phyloP scores from a whole-genome alignment of 2,113 vertebrate genomes.

The Periophthalmus modestus region DNA sequence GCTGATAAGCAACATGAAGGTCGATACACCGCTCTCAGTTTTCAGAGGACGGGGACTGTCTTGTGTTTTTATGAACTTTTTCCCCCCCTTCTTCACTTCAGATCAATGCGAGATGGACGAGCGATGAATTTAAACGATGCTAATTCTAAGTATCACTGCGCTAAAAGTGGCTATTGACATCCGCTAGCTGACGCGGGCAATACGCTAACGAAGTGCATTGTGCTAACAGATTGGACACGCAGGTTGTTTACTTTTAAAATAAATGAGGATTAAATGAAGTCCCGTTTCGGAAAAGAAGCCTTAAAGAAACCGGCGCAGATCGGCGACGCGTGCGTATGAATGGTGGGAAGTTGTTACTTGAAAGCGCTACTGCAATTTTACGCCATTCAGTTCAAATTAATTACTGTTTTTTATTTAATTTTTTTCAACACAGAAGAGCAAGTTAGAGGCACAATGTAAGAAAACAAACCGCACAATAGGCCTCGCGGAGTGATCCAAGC shows the following conservation, averaged over 20 bases:
- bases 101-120: constrained; percentile 45
- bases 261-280: constrained; percentile 29
- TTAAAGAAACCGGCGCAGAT: constrained; percentile 23
- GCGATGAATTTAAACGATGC: constrained; percentile 55
- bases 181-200: constrained; percentile 53
- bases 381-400: constrained; percentile 49
- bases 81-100: constrained; percentile 1
- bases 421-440: constrained; percentile 17
- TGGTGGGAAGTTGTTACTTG: constrained; percentile 34
- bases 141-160: constrained; percentile 62
- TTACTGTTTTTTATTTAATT: constrained; percentile 39
- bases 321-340: constrained; percentile 10
- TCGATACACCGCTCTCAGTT: constrained; percentile 53
- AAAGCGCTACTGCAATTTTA: constrained; percentile 25
- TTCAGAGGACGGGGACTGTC: constrained; percentile 41
- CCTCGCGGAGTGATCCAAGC: constrained; percentile 38
- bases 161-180: constrained; percentile 49
- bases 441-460: constrained; percentile 29
- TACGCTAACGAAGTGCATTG: constrained; percentile 27
- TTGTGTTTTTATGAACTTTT: neutral
- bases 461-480: constrained; percentile 47
- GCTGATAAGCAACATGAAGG: constrained; percentile 57
- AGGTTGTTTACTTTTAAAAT: constrained; percentile 39
- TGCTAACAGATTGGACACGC: constrained; percentile 34
- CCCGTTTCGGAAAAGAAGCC: constrained; percentile 37